A percentile compares a stretch with the other conserved stretches of the same genome.
These are phyloP conservation scores for Seira musarum DNA, from an alignment of 2,888 invertebrate genomes.

Conservation along the genomic window DNA sequence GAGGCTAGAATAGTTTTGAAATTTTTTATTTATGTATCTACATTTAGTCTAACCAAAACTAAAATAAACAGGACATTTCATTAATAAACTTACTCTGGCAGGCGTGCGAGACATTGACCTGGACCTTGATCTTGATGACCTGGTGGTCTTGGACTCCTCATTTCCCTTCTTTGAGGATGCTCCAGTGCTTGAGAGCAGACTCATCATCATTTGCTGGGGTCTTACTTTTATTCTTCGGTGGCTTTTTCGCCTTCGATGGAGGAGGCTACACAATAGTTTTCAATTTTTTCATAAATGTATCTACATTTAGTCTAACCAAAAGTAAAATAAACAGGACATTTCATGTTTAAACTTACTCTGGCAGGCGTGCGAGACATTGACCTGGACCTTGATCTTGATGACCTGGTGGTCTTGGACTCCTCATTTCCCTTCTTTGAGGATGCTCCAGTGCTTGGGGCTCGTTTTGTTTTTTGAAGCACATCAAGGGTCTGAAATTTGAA, in stretches of 20 bases:
- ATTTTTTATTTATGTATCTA: too few relatives aligned
- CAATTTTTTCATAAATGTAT: background rate
- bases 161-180: slow-evolving; percentile 39
- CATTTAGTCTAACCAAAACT: too few relatives aligned
- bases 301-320: too few relatives aligned
- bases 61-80: too few relatives aligned
- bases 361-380: slow-evolving; percentile 66
- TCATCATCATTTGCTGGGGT: slow-evolving; percentile 29
- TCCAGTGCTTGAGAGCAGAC: slow-evolving; percentile 28
- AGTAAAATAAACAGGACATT: too few relatives aligned
- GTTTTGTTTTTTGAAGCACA: slow-evolving; percentile 58
- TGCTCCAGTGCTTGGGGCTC: slow-evolving; percentile 24
- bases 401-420: slow-evolving; percentile 10
- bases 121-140: slow-evolving; percentile 59
- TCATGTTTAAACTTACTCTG: slow-evolving; percentile 49
- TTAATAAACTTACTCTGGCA: slow-evolving; percentile 55
- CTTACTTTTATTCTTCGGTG: slow-evolving; percentile 29
- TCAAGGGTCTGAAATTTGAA: slow-evolving; percentile 50
- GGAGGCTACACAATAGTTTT: slow-evolving; percentile 31
- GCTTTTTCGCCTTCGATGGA: slow-evolving; percentile 33
- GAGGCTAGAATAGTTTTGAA: slow-evolving; percentile 22
- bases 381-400: slow-evolving; percentile 62
- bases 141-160: slow-evolving; percentile 19
- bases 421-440: slow-evolving; percentile 43
- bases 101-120: slow-evolving; percentile 66